Base-by-base conservation (phyloP, 2,888 invertebrate genomes). In the Cordilura impudica region DNA sequence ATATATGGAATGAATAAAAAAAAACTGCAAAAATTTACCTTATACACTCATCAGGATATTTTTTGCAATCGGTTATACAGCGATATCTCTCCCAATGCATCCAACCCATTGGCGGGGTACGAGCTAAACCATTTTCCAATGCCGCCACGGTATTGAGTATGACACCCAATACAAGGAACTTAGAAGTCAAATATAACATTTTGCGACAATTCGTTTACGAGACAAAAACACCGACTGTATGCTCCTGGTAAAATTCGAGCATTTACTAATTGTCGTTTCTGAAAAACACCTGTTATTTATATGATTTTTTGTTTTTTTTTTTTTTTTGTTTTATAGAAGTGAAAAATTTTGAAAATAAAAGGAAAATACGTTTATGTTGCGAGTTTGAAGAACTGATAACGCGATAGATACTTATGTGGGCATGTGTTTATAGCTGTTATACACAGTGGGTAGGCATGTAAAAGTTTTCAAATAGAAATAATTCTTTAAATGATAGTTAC, bases 61-160 rank as follows among this genome's bases (percentile, higher is more conserved):
- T 88, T 14, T 90, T 86, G 84, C 93, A 93, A 85, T 94, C 92
- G 1, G 90, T 91, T 53, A 92, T 91, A 84, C 93, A 94, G 21
- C 93, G 89, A 85, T 92, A 94, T 73, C 93, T 87, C 85, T 93
- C 91, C 93, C 93, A 94, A 63, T 92, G 91, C 90, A 94, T 91
- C 93, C 93, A 93, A 5, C 93, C 93, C 93, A 94, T 93, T 1
- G 93, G 93, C 5, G 93, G 93, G n/a, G 92, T 93, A 73, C 87
- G 85, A 0, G 93, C 93, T 58, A 93, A 84, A 0, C 93, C 93
- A 90, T 93, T 93, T 67, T 93, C 91, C 71, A 93, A 85, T 14
- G 85, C 80, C 67, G 16, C n/a, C 1, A 63, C 81, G 6, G 49
- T 35, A 2, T 47, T 49, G 5, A 60, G 51, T 8, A 72, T 51